These are phyloP conservation scores for Adelosebastes latens DNA, from an alignment of 2,797 vertebrate species.

Conservation along the genomic window DNA sequence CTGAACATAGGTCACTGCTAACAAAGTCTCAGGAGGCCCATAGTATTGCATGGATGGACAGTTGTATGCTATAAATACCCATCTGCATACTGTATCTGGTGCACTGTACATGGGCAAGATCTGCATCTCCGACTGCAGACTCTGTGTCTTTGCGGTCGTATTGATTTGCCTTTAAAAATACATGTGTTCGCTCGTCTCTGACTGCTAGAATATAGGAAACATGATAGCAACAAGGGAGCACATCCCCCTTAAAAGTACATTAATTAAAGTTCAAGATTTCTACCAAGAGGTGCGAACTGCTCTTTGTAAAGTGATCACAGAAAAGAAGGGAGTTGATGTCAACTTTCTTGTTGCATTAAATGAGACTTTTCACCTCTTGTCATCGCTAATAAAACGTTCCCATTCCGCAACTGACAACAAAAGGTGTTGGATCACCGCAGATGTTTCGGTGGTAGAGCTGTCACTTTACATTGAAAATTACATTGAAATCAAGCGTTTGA, in stretches of 20 bases:
- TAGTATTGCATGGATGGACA: constrained; percentile 46
- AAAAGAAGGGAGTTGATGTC: neutral
- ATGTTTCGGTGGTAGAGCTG: neutral
- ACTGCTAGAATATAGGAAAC: constrained; percentile 14
- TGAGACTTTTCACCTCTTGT: neutral
- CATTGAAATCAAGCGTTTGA: neutral
- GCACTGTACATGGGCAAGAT: constrained; percentile 8
- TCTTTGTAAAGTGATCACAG: neutral
- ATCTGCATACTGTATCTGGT: constrained; percentile 26
- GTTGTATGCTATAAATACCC: constrained; percentile 53
- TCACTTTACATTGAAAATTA: neutral
- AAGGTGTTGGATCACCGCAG: constrained; percentile 3
- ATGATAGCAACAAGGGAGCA: constrained; percentile 12
- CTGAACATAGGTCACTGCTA: constrained; percentile 47
- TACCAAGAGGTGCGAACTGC: neutral
- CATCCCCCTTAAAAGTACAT: neutral
- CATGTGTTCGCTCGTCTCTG: constrained; percentile 31
- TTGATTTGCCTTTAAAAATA: constrained; percentile 59
- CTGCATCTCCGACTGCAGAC: constrained; percentile 25
- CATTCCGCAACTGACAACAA: constrained; percentile 18
- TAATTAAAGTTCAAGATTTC: neutral
- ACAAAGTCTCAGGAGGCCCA: constrained; percentile 47
- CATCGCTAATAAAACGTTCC: neutral
- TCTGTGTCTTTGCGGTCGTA: constrained; percentile 44
- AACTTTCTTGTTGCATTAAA: constrained; percentile 17